Evolutionary conservation across 2,888 invertebrate species (phyloP).

Genomic region (Spisula solida): DNA sequence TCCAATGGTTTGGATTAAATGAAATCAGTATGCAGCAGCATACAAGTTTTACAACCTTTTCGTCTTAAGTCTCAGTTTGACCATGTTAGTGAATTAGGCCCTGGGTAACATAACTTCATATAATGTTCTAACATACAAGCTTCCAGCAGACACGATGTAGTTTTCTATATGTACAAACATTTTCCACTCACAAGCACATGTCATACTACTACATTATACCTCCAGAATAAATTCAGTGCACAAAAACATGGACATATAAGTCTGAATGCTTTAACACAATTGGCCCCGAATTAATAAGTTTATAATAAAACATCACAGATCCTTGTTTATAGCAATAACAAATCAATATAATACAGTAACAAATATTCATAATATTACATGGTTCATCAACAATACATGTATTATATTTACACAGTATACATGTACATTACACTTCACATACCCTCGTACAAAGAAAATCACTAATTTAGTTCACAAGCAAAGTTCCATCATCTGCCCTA

Average conservation of each 20-base stretch:
- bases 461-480: neutral
- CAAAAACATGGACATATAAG: neutral
- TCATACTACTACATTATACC: neutral
- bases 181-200: neutral
- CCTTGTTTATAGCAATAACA: conserved; percentile 19
- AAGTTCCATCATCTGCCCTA: neutral
- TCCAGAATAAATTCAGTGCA: neutral
- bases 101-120: no score
- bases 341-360: conserved; percentile 4
- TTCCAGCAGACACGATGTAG: no score
- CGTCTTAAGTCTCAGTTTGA: no score
- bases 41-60: no score
- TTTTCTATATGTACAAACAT: neutral
- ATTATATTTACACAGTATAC: neutral
- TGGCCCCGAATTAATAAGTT: neutral
- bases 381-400: neutral
- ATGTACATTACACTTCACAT: no score
- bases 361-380: neutral
- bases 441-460: neutral
- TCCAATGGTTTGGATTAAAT: no score
- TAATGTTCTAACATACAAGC: no score
- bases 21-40: no score
- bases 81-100: no score
- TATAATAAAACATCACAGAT: conserved; percentile 20
- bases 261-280: neutral